A percentile compares a stretch with the other conserved stretches of the same genome.
These are phyloP conservation scores for Willowsia nigromaculata DNA, from an alignment of 2,888 invertebrate genomes.

Conservation along the genomic window DNA sequence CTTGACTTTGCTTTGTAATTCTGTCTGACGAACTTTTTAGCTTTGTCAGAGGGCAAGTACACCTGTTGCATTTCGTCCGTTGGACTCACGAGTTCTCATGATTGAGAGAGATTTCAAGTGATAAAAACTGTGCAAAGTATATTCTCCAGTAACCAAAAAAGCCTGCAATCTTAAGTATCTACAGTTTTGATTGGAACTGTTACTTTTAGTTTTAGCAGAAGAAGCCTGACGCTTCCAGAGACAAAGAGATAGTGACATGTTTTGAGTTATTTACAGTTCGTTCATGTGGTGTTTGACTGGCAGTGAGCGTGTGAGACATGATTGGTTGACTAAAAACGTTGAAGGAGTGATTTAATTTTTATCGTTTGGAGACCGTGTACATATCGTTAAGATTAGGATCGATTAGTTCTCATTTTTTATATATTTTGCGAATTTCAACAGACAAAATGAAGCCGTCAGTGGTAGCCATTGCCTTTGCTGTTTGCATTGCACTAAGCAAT, in stretches of 20 bases:
- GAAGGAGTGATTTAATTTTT: slow-evolving; percentile 7
- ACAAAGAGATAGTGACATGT: neutral
- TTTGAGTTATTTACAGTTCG: neutral
- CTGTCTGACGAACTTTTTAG: neutral
- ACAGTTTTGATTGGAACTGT: no score
- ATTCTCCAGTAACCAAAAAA: no score
- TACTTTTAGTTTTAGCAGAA: no score
- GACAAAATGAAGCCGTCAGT: slow-evolving; percentile 74
- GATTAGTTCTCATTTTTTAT: neutral
- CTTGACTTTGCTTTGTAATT: neutral
- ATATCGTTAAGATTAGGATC: neutral
- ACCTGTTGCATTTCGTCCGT: neutral
- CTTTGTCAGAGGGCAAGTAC: neutral
- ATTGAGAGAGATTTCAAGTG: no score
- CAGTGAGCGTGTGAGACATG: neutral
- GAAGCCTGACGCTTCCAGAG: neutral
- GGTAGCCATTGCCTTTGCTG: slow-evolving; percentile 73
- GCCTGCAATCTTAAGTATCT: no score
- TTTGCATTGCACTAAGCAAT: slow-evolving; percentile 73
- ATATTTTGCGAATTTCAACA: slow-evolving; percentile 20
- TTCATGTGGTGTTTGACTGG: neutral
- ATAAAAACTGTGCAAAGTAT: no score
- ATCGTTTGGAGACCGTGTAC: neutral
- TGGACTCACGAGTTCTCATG: no score
- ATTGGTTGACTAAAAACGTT: neutral